Base-by-base conservation (phyloP, 2,113 vertebrate species). In the Oryzias javanicus region DNA sequence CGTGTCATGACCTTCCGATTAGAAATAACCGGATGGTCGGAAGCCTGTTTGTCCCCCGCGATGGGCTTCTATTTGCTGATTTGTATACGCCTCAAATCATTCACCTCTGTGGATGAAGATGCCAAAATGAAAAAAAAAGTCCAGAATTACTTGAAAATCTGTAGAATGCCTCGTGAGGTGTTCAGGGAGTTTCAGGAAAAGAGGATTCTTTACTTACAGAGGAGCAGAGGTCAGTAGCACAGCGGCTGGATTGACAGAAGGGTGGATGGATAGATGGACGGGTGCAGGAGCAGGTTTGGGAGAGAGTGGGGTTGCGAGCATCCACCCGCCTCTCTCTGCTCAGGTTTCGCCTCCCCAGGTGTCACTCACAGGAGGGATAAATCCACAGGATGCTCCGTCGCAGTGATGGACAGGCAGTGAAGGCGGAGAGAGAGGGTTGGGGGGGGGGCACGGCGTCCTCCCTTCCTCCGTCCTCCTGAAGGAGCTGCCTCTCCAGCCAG, bases 121-220 rank as follows among this genome's bases (percentile, higher is more conserved):
- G 35, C 10, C 35, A 35, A 35, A 35, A 35, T 35, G 35, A 13
- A 2, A 35, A 13, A 2, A 35, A 10, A 35, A 35, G 8, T 35
- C 35, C 35, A 35, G 10, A 35, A 35, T 12, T 35, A 35, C 35
- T 35, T 3, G 10, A 35, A 35, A 12, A 35, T 35, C 35, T 10
- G 8, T 3, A 13, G 35, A 35, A 35, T 35, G 35, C 10, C 35
- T 35, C 35, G 10, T 35, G 10, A 35, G 35, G 35, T 35, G 10
- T 35, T 35, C 35, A 35, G 10, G 35, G 35, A 35, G 46, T 47
- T 19, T 46, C 15, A 46, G 17, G n/a, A 46, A 19, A n/a, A 18
- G 19, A 18, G 8, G 7, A n/a, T 46, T 46, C 44, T 18, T 84
- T 66, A 89, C 87, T 84, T 67, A 86, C 83, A 60, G 74, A 52